Evolutionary conservation across 2,113 vertebrate genomes (phyloP).

Genomic region (Leucopsar rothschildi): DNA sequence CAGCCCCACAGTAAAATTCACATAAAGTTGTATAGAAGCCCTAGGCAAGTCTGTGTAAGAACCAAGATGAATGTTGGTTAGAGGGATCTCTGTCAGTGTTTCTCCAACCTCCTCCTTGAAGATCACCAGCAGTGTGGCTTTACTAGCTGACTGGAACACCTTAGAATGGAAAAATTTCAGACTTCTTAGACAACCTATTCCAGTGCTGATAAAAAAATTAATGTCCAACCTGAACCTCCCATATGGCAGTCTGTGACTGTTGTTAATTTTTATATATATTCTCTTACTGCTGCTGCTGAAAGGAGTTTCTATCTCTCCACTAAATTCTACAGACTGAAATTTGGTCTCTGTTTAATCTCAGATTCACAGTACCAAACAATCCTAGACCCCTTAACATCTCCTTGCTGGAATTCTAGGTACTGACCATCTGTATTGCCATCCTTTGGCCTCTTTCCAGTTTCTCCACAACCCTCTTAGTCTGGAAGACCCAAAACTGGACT

Average conservation of each 20-base stretch:
- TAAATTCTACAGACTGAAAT: background rate
- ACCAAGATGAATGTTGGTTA: background rate
- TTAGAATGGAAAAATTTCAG: background rate
- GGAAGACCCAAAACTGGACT: background rate
- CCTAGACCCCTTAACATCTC: background rate
- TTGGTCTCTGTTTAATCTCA: background rate
- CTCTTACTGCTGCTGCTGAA: background rate
- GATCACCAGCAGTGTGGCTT: background rate
- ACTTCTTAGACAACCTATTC: background rate
- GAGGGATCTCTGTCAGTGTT: background rate
- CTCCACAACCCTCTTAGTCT: background rate
- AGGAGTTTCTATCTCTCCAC: background rate
- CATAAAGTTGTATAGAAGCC: background rate
- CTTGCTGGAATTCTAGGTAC: background rate
- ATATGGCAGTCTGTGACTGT: background rate
- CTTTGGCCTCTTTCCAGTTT: background rate
- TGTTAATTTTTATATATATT: background rate
- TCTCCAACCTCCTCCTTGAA: background rate
- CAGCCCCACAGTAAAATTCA: background rate
- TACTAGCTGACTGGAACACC: background rate
- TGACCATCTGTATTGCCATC: background rate
- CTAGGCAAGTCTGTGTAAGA: background rate
- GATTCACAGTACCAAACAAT: background rate
- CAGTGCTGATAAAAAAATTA: background rate
- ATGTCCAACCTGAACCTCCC: background rate